Conservation (phyloP, 2,888 invertebrate species). For the Tipula lateralis region DNA sequence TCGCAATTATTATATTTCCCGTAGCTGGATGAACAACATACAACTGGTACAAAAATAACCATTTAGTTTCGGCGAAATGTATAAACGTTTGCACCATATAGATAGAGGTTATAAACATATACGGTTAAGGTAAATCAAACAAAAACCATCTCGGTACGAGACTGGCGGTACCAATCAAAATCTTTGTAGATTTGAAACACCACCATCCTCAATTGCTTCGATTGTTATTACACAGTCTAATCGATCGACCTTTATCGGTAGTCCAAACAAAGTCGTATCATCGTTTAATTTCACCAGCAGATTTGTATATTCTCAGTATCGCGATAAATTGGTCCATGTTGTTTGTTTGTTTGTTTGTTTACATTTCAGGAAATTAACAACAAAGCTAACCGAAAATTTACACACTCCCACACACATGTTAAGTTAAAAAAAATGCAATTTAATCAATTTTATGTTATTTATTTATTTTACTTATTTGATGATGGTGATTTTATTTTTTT, state of each 20-base stretch:
- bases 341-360: background rate
- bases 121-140: background rate
- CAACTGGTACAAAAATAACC: no score
- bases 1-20: no score
- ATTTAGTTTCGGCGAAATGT: no score
- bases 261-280: background rate
- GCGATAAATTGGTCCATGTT: background rate
- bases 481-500: background rate
- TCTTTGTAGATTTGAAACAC: no score
- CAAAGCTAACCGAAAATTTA: background rate
- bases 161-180: no score
- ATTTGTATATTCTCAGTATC: background rate
- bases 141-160: background rate
- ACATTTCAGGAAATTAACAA: background rate
- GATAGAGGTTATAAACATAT: background rate
- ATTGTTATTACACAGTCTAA: background rate
- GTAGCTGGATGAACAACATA: no score
- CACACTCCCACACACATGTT: background rate
- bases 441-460: conserved; percentile 4
- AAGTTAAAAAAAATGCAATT: background rate
- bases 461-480: conserved; percentile 1
- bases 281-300: background rate
- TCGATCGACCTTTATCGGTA: background rate
- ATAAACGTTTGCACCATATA: no score
- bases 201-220: no score